phyloP scores from a whole-genome alignment of 1,140 invertebrate genomes.

The Anoplolepis gracilipes region DNA sequence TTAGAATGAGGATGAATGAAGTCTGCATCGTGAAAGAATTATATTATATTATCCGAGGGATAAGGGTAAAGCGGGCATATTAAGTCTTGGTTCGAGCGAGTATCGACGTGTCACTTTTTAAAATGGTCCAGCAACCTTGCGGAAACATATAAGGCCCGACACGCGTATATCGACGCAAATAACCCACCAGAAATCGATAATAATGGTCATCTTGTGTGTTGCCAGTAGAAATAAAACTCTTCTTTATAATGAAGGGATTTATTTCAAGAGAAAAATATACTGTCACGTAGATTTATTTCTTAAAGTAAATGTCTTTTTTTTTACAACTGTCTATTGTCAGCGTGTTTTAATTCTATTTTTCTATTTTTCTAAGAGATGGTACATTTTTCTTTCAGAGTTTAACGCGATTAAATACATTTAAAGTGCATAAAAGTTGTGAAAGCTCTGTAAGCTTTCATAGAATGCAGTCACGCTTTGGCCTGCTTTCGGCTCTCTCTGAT shows the following conservation, averaged over 20 bases:
- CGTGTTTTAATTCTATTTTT: not conserved
- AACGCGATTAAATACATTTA: not conserved
- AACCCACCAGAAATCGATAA: constrained; percentile 57
- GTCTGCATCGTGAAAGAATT: constrained; percentile 30
- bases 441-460: constrained; percentile 41
- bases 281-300: constrained; percentile 4
- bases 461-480: constrained; percentile 64
- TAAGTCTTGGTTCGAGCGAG: constrained; percentile 7
- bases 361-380: constrained; percentile 5
- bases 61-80: constrained; percentile 41
- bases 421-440: not conserved
- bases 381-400: not conserved
- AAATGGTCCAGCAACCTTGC: constrained; percentile 52
- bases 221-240: constrained; percentile 33
- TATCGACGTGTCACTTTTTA: constrained; percentile 48
- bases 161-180: constrained; percentile 43
- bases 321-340: not conserved
- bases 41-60: constrained; percentile 20
- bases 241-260: constrained; percentile 12
- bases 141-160: constrained; percentile 48
- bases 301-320: constrained; percentile 4
- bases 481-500: constrained; percentile 69
- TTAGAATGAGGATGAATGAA: constrained; percentile 52
- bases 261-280: constrained; percentile 8
- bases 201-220: constrained; percentile 30